phyloP scores from a whole-genome alignment of 2,113 vertebrate species.

The Paraplagusia blochii region DNA sequence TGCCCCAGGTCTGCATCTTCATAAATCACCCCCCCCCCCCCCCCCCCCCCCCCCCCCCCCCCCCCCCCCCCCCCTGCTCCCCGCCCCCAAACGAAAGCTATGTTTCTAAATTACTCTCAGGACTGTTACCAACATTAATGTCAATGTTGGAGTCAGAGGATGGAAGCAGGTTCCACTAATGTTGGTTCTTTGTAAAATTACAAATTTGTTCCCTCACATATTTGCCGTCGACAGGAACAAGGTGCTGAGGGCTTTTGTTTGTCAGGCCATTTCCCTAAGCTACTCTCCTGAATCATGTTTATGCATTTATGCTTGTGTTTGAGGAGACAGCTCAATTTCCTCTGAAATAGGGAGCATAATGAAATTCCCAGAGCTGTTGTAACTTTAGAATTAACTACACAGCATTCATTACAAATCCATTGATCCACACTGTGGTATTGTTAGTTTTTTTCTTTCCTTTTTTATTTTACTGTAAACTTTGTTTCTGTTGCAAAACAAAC shows the following conservation, averaged over 20 bases:
- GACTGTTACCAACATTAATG: neutral
- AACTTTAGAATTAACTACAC: slow-evolving; percentile 39
- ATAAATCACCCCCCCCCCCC: no score
- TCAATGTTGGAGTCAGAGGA: neutral
- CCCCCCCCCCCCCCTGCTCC: no score
- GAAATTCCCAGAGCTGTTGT: slow-evolving; percentile 27
- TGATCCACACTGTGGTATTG: slow-evolving; percentile 14
- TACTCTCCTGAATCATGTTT: slow-evolving; percentile 55
- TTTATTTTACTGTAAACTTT: slow-evolving; percentile 6
- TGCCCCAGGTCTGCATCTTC: no score
- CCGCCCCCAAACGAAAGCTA: no score
- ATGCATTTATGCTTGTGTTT: slow-evolving; percentile 26
- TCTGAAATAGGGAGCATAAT: slow-evolving; percentile 41
- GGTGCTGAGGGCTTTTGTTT: slow-evolving; percentile 22
- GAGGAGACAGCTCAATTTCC: slow-evolving; percentile 44
- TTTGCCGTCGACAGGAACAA: slow-evolving; percentile 1
- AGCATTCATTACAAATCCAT: slow-evolving; percentile 29
- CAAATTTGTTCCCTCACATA: slow-evolving; percentile 10
- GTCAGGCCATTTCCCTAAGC: slow-evolving; percentile 31
- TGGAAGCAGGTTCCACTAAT: neutral
- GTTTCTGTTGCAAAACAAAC: neutral
- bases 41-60: no score
- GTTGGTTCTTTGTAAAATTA: slow-evolving; percentile 18
- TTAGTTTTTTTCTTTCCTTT: neutral
- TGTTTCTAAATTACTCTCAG: no score